phyloP scores from a whole-genome alignment of 2,113 vertebrate genomes.

The Odobenus rosmarus region DNA sequence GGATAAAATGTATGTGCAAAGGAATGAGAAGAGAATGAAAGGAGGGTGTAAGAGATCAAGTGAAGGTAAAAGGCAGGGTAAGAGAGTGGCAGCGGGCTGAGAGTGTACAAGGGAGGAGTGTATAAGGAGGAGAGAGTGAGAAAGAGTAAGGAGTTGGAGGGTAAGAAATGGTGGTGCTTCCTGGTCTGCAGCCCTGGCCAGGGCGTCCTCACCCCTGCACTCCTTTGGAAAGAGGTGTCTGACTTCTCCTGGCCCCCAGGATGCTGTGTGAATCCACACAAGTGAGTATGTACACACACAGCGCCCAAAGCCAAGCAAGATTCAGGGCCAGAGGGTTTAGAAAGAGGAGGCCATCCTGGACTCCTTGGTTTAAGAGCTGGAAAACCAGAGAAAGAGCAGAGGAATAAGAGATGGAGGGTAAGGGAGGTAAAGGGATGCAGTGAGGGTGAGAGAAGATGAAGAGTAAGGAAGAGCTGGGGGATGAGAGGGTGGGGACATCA shows the following conservation, averaged over 20 bases:
- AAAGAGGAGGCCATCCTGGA: neutral
- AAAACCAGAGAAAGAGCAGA: neutral
- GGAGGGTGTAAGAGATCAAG: neutral
- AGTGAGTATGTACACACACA: neutral
- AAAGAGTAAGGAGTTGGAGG: neutral
- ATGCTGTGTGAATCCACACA: neutral
- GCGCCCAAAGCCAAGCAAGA: neutral
- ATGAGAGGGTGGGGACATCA: neutral
- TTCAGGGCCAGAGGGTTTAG: neutral
- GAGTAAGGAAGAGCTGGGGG: neutral
- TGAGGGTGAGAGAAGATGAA: neutral
- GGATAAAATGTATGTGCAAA: slow-evolving; percentile 1
- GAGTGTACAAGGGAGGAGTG: neutral
- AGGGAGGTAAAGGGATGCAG: neutral
- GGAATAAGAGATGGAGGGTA: neutral
- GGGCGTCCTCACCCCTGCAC: neutral
- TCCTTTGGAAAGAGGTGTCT: slow-evolving; percentile 26
- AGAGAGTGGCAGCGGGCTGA: neutral
- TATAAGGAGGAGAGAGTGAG: neutral
- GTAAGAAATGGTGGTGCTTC: neutral
- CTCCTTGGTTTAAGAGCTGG: neutral
- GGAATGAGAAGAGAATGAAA: neutral
- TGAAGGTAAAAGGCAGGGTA: neutral
- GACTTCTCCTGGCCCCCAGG: neutral
- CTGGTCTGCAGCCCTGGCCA: neutral